Percentiles rank a stretch among this genome's conserved stretches.
These are phyloP conservation scores for Drosophila lowei DNA, from an alignment of 1,140 invertebrate species.

Conservation along the genomic window DNA sequence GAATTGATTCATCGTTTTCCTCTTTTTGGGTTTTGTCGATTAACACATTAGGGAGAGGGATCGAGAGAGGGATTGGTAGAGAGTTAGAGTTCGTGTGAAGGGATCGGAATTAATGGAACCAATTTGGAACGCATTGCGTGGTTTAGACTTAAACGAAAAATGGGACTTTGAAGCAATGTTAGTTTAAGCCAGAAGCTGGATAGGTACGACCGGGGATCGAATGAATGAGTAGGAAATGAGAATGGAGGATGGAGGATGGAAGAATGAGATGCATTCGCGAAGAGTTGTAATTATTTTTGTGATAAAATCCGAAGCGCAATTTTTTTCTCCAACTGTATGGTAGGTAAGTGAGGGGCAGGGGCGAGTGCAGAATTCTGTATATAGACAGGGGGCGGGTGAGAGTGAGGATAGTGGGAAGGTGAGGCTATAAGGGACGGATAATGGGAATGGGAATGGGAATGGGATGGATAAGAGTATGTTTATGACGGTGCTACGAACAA, in stretches of 20 bases:
- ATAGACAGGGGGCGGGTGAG: conserved; percentile 4
- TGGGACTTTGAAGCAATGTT: conserved; percentile 68
- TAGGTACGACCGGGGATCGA: background rate
- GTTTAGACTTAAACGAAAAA: conserved; percentile 48
- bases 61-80: conserved; percentile 6
- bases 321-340: conserved; percentile 77
- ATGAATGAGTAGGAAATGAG: background rate
- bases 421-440: background rate
- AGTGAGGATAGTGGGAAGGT: background rate
- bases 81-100: conserved; percentile 13
- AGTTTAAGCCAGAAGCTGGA: conserved; percentile 39
- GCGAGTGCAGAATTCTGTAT: conserved; percentile 13
- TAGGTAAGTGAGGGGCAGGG: conserved; percentile 45
- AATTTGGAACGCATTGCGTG: conserved; percentile 50
- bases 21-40: conserved; percentile 14
- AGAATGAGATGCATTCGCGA: conserved; percentile 35
- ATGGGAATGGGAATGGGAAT: conserved; percentile 4
- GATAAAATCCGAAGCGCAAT: conserved; percentile 80
- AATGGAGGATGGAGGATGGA: background rate
- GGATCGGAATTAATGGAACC: conserved; percentile 64
- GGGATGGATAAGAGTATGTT: conserved; percentile 47
- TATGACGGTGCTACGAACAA: conserved; percentile 83
- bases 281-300: conserved; percentile 79
- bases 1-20: conserved; percentile 2
- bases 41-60: conserved; percentile 20